phyloP scores from a whole-genome alignment of 2,797 vertebrate genomes.

The Columba guinea region DNA sequence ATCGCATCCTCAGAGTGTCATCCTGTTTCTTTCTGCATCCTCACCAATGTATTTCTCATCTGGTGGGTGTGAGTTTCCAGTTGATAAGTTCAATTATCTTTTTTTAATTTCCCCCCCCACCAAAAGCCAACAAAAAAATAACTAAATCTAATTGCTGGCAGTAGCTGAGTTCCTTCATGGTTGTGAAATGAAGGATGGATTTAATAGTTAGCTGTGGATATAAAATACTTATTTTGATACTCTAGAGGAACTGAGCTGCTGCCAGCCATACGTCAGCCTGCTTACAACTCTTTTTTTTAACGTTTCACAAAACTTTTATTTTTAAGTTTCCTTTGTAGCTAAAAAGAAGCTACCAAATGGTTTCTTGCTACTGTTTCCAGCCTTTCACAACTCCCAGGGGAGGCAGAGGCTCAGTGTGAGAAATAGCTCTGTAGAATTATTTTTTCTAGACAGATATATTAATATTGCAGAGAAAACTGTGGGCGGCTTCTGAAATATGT shows the following conservation, averaged over 20 bases:
- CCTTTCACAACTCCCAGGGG: slow-evolving; percentile 24
- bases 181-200: background rate
- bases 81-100: background rate
- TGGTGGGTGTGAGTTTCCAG: background rate
- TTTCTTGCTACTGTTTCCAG: slow-evolving; percentile 37
- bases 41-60: background rate
- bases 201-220: background rate
- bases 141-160: background rate
- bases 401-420: slow-evolving; percentile 6
- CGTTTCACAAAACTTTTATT: background rate
- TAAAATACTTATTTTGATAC: background rate
- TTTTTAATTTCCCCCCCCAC: background rate
- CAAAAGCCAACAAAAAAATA: background rate
- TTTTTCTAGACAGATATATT: background rate
- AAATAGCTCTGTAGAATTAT: background rate
- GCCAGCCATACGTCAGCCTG: background rate
- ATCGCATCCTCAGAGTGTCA: accelerated
- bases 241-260: background rate
- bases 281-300: background rate
- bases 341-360: background rate
- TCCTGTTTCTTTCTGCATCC: background rate
- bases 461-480: slow-evolving; percentile 8
- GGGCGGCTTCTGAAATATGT: slow-evolving; percentile 6
- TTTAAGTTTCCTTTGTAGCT: slow-evolving; percentile 32
- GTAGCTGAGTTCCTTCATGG: background rate